Conservation (phyloP, 1,140 invertebrate species). For the Neuroterus valhalla region DNA sequence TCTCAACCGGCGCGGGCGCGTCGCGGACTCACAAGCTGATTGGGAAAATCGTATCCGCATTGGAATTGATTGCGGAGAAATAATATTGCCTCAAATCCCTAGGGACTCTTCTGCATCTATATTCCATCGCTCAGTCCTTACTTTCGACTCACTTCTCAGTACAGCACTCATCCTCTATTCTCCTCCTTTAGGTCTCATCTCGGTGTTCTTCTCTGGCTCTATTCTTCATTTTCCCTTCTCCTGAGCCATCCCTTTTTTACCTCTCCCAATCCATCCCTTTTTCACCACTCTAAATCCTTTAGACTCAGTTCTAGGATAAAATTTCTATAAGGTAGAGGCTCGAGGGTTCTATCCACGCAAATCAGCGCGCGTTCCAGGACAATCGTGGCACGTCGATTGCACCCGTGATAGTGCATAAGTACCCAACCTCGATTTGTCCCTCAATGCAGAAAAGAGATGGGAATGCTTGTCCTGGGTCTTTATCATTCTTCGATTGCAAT, state of each 20-base stretch:
- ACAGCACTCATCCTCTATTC: not conserved
- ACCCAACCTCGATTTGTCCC: not conserved
- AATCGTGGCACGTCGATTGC: slow-evolving; percentile 38
- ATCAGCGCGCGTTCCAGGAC: slow-evolving; percentile 37
- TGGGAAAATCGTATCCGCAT: slow-evolving; percentile 35
- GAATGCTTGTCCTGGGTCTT: not conserved
- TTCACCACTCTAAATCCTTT: too few species aligned
- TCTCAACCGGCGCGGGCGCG: slow-evolving; percentile 23
- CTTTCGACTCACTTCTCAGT: slow-evolving; percentile 4
- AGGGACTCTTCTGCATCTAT: not conserved
- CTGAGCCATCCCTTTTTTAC: not conserved
- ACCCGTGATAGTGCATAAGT: slow-evolving; percentile 40
- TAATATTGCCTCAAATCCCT: slow-evolving; percentile 34
- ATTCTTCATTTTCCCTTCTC: not conserved
- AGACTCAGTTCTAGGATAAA: not conserved
- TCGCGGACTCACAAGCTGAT: slow-evolving; percentile 34
- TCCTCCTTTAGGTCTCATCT: not conserved
- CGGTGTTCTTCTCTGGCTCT: not conserved
- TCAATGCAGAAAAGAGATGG: not conserved
- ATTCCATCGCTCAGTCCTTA: slow-evolving; percentile 12
- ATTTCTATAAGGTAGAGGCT: not conserved
- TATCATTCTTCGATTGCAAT: slow-evolving; percentile 3
- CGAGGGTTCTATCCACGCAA: slow-evolving; percentile 29
- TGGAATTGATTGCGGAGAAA: slow-evolving; percentile 30
- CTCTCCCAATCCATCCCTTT: not conserved